A percentile compares a stretch with the other conserved stretches of the same genome.
Evolutionary conservation across 2,797 vertebrate genomes (phyloP).

Genomic region (Leptatherina wallacei): DNA sequence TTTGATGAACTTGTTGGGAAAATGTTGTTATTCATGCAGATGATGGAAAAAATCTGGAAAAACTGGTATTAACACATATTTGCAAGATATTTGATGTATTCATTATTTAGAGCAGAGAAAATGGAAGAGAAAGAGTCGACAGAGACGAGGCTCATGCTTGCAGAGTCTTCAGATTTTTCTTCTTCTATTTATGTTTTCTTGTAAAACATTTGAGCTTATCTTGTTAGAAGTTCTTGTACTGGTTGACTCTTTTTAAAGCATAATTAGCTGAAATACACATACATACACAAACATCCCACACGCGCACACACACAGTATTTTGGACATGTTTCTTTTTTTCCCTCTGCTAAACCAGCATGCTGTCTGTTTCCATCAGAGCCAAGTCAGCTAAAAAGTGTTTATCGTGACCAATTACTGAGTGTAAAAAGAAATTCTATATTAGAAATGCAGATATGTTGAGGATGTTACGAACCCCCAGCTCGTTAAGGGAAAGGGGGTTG

Average conservation of each 20-base stretch:
- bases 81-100: neutral
- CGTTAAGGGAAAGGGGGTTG: too few species aligned
- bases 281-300: neutral
- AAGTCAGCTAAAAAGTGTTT: neutral
- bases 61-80: neutral
- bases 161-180: neutral
- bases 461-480: too few species aligned
- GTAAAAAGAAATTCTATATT: neutral
- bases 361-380: conserved; percentile 7
- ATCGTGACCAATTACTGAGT: neutral
- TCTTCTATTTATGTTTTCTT: neutral
- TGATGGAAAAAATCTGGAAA: neutral
- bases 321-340: neutral
- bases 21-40: neutral
- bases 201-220: neutral
- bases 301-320: neutral
- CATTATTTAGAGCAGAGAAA: neutral
- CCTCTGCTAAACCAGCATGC: neutral
- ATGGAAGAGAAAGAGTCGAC: neutral
- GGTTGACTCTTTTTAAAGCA: neutral
- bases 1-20: neutral
- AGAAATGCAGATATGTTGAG: neutral
- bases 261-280: conserved; percentile 6
- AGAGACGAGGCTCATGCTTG: neutral
- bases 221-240: neutral